Evolutionary conservation across 2,113 vertebrate species (phyloP), one percentile per base, ranked within the genome.

Genomic region (Empidonax alnorum): DNA sequence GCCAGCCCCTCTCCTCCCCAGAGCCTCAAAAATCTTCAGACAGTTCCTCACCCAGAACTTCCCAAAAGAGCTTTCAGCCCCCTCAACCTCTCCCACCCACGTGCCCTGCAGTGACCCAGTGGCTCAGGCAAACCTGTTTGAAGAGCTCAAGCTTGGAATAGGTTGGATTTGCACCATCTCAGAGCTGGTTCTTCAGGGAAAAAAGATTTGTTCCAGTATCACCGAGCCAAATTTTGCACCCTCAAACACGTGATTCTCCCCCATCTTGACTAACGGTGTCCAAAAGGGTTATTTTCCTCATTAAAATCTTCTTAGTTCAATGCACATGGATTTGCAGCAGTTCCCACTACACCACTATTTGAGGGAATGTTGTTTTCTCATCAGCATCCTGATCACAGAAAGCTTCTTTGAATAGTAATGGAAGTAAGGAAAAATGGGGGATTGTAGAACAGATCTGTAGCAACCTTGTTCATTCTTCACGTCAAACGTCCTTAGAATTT

Each of bases 81-180:
- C 8, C 50, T 59, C 39, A 49, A 6, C 30, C 24, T 46, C 30
- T 10, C 37, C 27, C 41, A 47, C 9, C 9, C 62, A 75, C 39
- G 33, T 11, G 19, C 33, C 78, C 44, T 16, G 27, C 49, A 30
- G 20, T 8, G 33, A 61, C 11, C 0, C 17, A 46, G 52, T 0
- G 0, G 65, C 62, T 72, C 75, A 67, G 71, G 49, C 14, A 85
- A 46, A 52, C 8, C 18, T 17, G 20, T 31, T 14, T 25, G 2
- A 30, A 72, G 49, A 55, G 12, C 22, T 5, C 39, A 76, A 55
- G 35, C 46, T 37, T n/a, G 15, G 37, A 66, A 73, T 10, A 37
- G 15, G 20, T 5, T 0, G 7, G 14, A 47, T 42, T 7, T 17
- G 17, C 0, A 0, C 12, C 72, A 30, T 20, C 49, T 63, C 63